These are phyloP conservation scores for Leptogaster cylindrica DNA, from an alignment of 2,888 invertebrate genomes.

Conservation along the genomic window DNA sequence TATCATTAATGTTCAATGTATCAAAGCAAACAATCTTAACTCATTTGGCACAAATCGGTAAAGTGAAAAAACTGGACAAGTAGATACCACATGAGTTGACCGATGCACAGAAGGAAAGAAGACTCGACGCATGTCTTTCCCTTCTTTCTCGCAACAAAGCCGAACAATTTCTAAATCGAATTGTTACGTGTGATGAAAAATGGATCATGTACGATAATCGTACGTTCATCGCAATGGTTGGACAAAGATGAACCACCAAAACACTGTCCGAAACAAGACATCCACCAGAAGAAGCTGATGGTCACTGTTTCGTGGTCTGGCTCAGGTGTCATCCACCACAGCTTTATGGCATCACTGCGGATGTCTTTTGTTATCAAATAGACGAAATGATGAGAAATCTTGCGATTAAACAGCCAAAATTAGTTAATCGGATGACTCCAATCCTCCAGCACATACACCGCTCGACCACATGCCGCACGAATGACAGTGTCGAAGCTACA, in stretches of 20 bases:
- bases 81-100: not conserved
- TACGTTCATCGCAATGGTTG: not conserved
- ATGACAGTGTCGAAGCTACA: not conserved
- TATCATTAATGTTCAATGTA: not conserved
- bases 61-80: conserved; percentile 8
- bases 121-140: not conserved
- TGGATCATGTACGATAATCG: not conserved
- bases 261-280: not conserved
- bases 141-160: not conserved
- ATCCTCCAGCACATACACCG: conserved; percentile 5
- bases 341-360: not conserved
- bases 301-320: not conserved
- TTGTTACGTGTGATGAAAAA: not conserved
- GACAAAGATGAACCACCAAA: not conserved
- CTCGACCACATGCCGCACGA: conserved; percentile 5
- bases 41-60: conserved; percentile 1
- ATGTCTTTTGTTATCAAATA: not conserved
- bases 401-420: not conserved
- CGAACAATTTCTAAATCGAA: not conserved
- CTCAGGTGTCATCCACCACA: not conserved
- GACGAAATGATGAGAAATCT: not conserved
- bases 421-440: not conserved
- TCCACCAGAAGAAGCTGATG: not conserved
- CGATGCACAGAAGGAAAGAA: not conserved
- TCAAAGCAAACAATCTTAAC: not conserved